Base-by-base conservation (phyloP, 2,888 invertebrate species). In the Cyrtodaria siliqua region DNA sequence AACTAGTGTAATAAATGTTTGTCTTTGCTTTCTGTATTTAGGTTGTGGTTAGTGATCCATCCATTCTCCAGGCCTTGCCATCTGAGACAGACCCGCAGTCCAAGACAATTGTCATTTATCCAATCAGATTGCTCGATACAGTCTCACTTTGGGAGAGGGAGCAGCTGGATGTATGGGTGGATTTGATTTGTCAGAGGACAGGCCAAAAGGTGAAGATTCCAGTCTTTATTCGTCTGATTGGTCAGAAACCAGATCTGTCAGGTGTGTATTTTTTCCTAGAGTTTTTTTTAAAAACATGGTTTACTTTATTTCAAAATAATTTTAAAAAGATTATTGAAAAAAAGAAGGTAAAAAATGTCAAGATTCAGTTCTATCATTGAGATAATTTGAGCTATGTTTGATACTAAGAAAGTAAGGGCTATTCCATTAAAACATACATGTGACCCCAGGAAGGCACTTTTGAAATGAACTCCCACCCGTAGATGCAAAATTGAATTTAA, bases 131-230 rank as follows among this genome's bases (percentile, higher is more conserved):
- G 68, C 76, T 87, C 0, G 88, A 90, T 52, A 84, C 88, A 14
- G 75, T 83, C 20, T 80, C 86, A 20, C 68, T 90, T 20, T 90
- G 89, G 90, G 89, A 90, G 50, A 78, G 82, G 47, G 87, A 89
- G 29, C 82, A 85, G 27, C 80, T 87, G 3, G 90, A 90, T 83
- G 83, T 89, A 18, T 80, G 66, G 40, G 84, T 91, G 18, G 86
- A 89, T 63, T 53, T 91, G 55, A 82, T 77, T 59, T 87, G 89
- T 75, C 69, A 74, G 29, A 79, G 85, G 47, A 91, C 90, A 16
- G 89, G 90, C 40, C 91, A 92, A 72, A 84, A 80, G 68, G 87
- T 89, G 52, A 84, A 77, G 47, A 72, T 92, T 14, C 88, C 89
- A 20, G 86, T 91, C 8, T 82, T 74, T 18, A 82, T 91, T 24